Base-by-base conservation (phyloP, 2,113 vertebrate species). In the Polypterus bichir region DNA sequence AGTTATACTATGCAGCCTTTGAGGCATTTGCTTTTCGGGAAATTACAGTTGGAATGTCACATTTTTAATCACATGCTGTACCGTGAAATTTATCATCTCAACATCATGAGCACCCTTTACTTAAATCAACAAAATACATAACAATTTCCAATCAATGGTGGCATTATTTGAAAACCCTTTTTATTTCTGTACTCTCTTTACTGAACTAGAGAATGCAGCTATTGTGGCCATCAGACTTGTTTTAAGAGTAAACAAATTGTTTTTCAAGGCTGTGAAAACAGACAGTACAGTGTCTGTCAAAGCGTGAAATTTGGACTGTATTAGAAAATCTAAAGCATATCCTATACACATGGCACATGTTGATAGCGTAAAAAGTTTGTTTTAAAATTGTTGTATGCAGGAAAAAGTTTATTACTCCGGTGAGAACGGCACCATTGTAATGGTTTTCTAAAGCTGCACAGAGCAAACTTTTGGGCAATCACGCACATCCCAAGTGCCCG, bases 1-100 rank as follows among this genome's bases (percentile, higher is more conserved):
- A 73, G 91, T 91, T 88, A 82, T 78, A 85, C 88, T 83, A 60
- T 74, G 74, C 67, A 65, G 73, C 74, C 72, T 63, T 83, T 27
- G 81, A 82, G 79, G 81, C 85, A 81, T 81, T 78, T 79, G 80
- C 78, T 68, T 77, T 81, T 64, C 85, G 80, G 77, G 77, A 79
- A 73, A 73, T 70, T 71, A 68, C 82, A 73, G 71, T 72, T 63
- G 82, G 88, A 92, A 89, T 85, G 90, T 97, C 93, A 95, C 91
- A 88, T 89, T 91, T 74, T 83, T 76, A 27, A 84, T 98, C 94
- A 98, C 93, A 97, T 94, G 94, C 79, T 70, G 73, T 79, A 77
- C 81, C 79, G 81, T 96, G 88, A 93, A 93, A 94, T 94, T 74
- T 85, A 93, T 93, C 87, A 85, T 85, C 79, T 91, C 86, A 88